Base-by-base conservation (phyloP, 1,140 invertebrate species). In the Arctopsyche grandis region DNA sequence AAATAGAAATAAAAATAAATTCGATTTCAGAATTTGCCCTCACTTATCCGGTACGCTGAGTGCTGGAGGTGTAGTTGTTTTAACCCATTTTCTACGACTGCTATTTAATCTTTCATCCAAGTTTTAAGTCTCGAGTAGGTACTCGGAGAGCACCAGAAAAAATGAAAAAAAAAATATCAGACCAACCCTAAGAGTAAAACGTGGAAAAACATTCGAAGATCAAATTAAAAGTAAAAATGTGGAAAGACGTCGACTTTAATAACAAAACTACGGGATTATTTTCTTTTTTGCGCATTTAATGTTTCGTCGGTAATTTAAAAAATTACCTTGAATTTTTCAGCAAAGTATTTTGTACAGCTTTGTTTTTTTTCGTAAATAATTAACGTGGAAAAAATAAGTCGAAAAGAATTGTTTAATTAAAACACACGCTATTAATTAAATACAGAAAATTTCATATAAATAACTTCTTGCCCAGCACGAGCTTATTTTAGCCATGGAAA, bases 31-130 rank as follows among this genome's bases (percentile, higher is more conserved):
- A 22, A 29, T 9, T 24, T 66, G 19, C 24, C 22, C 24, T 12
- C 26, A 24, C 24, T 21, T 60, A 1, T 60, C 5, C 24, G 21
- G 63, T 29, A 22, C 24, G 63, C 24, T 22, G 24, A 66, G 22
- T 52, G 16, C 48, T 14, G 63, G 56, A 29, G 24, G 48, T 22
- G 24, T 56, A 21, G 43, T 46, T 46, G 43, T 7, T 24, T 74
- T 19, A 74, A 74, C 71, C 71, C 21, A 74, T 74, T 74, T 74
- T 74, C 71, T 48, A 22, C 44, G 71, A 14, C 9, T 74, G 43
- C 69, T 26, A 44, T 69, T 48, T 69, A 69, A 77, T 77, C 76
- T 77, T 69, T 77, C 69, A 69, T 77, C 60, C 69, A 38, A 21
- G 24, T 21, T 12, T 77, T 77, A 69, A 69, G 69, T 21, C 52